These are phyloP conservation scores for Smittia sp. DNA, from an alignment of 2,888 invertebrate species.

Conservation along the genomic window DNA sequence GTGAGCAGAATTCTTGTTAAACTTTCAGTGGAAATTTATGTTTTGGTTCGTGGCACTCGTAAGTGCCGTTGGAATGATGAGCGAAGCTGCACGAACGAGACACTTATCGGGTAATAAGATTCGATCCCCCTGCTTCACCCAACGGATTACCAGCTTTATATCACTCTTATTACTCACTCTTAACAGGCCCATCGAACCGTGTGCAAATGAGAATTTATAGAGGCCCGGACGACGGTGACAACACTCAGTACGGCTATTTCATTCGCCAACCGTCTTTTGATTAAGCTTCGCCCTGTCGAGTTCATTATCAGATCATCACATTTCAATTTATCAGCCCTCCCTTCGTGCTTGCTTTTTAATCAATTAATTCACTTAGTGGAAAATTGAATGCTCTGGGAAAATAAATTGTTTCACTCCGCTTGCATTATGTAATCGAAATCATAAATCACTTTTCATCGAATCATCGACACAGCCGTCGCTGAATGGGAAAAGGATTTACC, in stretches of 20 bases:
- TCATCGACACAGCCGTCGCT: background rate
- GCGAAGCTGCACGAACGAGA: background rate
- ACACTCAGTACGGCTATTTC: conserved; percentile 35
- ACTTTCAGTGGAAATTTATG: conserved; percentile 7
- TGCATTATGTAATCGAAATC: background rate
- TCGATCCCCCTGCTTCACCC: too few species aligned
- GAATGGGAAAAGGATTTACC: too few species aligned
- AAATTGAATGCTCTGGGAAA: background rate
- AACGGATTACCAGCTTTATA: too few species aligned
- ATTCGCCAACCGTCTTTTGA: conserved; percentile 34
- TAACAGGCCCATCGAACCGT: conserved; percentile 28
- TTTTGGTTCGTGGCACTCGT: background rate
- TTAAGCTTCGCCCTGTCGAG: background rate
- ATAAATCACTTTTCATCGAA: background rate
- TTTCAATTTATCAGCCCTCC: background rate
- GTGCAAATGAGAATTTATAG: conserved; percentile 39
- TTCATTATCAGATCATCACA: conserved; percentile 1
- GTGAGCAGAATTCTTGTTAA: background rate
- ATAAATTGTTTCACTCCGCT: background rate
- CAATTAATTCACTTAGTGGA: conserved; percentile 11
- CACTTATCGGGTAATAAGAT: conserved; percentile 5
- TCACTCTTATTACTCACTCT: background rate
- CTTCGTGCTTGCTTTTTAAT: background rate
- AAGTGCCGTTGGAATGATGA: background rate
- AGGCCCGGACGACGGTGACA: conserved; percentile 10